Percentiles rank a stretch among this genome's conserved stretches.
These are phyloP conservation scores for Condylostylus longicornis DNA, from an alignment of 1,140 invertebrate genomes.

Conservation along the genomic window DNA sequence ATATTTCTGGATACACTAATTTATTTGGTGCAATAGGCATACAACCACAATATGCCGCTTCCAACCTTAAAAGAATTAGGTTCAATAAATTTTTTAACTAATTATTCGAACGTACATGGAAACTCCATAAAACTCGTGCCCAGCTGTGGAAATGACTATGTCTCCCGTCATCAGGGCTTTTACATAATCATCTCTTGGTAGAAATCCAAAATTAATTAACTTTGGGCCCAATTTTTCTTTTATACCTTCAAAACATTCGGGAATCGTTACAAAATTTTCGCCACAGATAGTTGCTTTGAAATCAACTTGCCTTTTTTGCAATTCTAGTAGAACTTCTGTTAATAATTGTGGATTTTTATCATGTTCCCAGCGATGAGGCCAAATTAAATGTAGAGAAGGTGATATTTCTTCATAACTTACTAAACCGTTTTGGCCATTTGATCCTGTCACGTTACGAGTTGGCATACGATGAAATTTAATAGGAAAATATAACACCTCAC, in stretches of 20 bases:
- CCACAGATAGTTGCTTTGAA: conserved; percentile 46
- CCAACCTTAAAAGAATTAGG: conserved; percentile 37
- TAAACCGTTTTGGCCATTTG: conserved; percentile 11
- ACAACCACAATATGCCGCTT: conserved; percentile 50
- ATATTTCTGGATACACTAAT: conserved; percentile 62
- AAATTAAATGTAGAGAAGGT: conserved; percentile 41
- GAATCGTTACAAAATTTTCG: conserved; percentile 29
- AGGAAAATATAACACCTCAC: conserved; percentile 50
- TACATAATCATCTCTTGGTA: conserved; percentile 43
- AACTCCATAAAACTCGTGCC: conserved; percentile 64
- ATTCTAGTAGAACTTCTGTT: conserved; percentile 38
- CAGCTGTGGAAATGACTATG: conserved; percentile 55
- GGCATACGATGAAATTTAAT: conserved; percentile 34
- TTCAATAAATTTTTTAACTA: conserved; percentile 1
- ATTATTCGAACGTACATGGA: conserved; percentile 40
- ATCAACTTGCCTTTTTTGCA: conserved; percentile 38
- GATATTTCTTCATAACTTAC: conserved; percentile 6
- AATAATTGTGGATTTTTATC: conserved; percentile 58
- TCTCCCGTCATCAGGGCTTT: conserved; percentile 39
- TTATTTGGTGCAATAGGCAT: conserved; percentile 52
- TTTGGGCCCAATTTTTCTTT: conserved; percentile 35
- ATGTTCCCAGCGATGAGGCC: conserved; percentile 70
- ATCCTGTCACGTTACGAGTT: no score
- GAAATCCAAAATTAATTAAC: conserved; percentile 46
- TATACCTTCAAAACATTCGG: conserved; percentile 38